Evolutionary conservation across 2,888 invertebrate species (phyloP), one percentile per base, ranked within the genome.

Genomic region (Drosophila kambysellisi): DNA sequence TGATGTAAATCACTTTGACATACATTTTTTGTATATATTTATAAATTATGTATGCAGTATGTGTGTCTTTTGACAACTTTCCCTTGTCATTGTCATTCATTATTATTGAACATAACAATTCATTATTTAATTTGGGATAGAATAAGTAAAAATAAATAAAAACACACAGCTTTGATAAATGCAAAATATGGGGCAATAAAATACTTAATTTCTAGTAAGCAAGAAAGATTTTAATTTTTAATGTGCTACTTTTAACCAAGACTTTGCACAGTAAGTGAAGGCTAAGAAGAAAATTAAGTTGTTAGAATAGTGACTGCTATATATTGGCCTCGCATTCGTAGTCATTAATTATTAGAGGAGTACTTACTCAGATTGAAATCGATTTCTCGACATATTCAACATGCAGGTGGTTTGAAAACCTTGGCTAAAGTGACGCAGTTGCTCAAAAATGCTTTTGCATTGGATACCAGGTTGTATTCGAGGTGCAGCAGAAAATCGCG

Each of bases 341-440:
- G 25, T 25, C 15, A 56, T 25, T 30, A n/a, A 17, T 39, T 15
- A 7, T 39, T n/a, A 39, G 39, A 54, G 69, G 37, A 37, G 57
- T 70, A 58, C 52, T 35, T 29, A 9, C 37, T 43, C 58, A 58
- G 43, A n/a, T 6, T n/a, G 37, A 17, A 62, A 76, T 66, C 56
- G 58, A 72, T 63, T 63, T 63, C 30, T 32, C 35, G 59, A 54
- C 37, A 61, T 5, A 48, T 8, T 20, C 46, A 60, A 33, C 7
- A 46, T 46, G 15, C 68, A 74, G 17, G 33, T 74, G 56, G 48
- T 15, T n/a, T 33, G 37, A 25, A 67, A 73, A 52, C 78, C 73
- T 77, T 77, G 32, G 1, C 37, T 17, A 7, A 51, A 33, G 12
- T 66, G 67, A 76, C 73, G 56, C 60, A 52, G 46, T 37, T 57